Base-by-base conservation (phyloP, 1,140 invertebrate genomes). In the Penaeus vannamei region DNA sequence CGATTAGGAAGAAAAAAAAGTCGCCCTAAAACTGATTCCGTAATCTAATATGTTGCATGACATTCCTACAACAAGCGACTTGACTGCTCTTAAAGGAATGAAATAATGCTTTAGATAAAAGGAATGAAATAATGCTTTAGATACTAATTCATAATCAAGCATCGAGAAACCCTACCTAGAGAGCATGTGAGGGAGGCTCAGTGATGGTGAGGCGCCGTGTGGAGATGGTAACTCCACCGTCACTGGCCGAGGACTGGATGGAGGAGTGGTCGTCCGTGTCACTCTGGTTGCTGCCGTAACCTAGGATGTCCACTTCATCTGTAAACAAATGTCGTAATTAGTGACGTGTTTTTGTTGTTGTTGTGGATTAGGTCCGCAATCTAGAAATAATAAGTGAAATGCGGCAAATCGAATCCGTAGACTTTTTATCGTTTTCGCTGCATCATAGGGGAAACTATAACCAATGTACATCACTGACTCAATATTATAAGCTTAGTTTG, bases 271-370 rank as follows among this genome's bases (percentile, higher is more conserved):
- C 96, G 93, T 97, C 96, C 26, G 87, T 89, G 93, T 97, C 96
- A 93, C 96, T 97, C 93, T 96, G 96, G 93, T 96, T 96, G 93
- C 96, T 97, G 92, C 96, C 96, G 94, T 97, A 97, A 82, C 97
- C 97, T 92, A 97, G 96, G 91, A 97, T 96, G 93, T 97, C 97
- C 91, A 97, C 96, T 94, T 97, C 97, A 94, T 97, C 97, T 97
- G 95, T 1, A 95, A 95, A 92, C 81, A 90, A 90, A 88, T 84
- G 90, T 92, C 91, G 89, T 92, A 91, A 90, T 92, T 76, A 90
- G 69, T 8, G 14, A 53, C 53, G 42, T 3, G 3, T 46, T 46
- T 17, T 17, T 53, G 8, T 14, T 46, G 3, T 12, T 53, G 10
- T 5, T 5, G 17, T 5, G 19, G 26, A 76, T 32, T 32, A 76